Conservation (phyloP, 1,140 invertebrate species). For the Stegodyphus mimosarum region DNA sequence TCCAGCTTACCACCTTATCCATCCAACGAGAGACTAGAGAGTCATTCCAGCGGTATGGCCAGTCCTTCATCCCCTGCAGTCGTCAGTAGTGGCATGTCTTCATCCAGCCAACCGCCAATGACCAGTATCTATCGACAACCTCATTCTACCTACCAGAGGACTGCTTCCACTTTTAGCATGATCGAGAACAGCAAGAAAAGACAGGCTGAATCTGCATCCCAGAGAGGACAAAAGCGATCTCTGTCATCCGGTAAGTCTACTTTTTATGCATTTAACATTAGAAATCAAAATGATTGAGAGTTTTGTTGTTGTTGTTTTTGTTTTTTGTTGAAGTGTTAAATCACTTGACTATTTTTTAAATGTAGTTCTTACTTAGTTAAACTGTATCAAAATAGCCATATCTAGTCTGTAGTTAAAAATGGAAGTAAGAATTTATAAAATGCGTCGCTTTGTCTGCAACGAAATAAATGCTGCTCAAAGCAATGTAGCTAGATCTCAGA, state of each 20-base stretch:
- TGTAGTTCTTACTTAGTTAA: no score
- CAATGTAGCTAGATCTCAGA: no score
- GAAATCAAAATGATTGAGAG: neutral
- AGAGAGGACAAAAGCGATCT: constrained; percentile 2
- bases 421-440: no score
- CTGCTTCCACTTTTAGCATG: constrained; percentile 7
- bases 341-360: no score
- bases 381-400: no score
- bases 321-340: no score
- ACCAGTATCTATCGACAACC: neutral
- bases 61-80: neutral
- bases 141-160: neutral
- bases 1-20: constrained; percentile 3
- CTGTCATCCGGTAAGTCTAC: neutral
- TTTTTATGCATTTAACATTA: neutral
- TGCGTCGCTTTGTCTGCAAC: no score
- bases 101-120: neutral
- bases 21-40: neutral
- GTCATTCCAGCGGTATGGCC: neutral
- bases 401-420: no score
- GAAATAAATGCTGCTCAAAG: no score
- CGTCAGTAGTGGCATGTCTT: constrained; percentile 5
- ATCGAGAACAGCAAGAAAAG: neutral
- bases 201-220: neutral
- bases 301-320: no score